These are phyloP conservation scores for Malurus splendens DNA, from an alignment of 2,797 vertebrate species.

Conservation along the genomic window DNA sequence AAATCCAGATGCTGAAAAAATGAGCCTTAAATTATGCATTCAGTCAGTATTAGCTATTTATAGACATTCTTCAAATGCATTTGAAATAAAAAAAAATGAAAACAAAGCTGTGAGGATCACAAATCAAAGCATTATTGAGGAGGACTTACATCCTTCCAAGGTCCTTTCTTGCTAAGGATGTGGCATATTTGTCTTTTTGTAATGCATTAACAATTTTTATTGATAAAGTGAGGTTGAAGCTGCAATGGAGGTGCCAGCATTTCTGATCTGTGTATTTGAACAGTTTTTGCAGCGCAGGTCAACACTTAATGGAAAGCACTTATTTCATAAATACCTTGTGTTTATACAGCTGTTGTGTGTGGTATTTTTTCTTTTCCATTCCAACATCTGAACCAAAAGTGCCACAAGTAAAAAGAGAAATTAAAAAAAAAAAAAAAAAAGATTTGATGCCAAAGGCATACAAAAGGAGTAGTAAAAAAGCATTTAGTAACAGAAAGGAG, in stretches of 20 bases:
- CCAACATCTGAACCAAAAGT: constrained; percentile 20
- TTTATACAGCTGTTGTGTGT: constrained; percentile 51
- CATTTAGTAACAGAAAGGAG: background rate
- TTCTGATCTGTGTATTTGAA: background rate
- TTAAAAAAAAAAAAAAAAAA: background rate
- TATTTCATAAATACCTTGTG: constrained; percentile 14
- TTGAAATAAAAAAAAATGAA: constrained; percentile 15
- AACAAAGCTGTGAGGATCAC: background rate
- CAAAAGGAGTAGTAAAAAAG: background rate
- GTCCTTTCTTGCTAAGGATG: background rate
- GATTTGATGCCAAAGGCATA: background rate
- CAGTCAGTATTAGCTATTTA: constrained; percentile 20
- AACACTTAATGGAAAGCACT: constrained; percentile 20
- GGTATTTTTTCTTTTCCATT: background rate
- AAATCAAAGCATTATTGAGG: background rate
- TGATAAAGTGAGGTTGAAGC: background rate
- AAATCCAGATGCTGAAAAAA: constrained; percentile 34
- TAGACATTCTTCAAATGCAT: constrained; percentile 34
- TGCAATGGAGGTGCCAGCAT: background rate
- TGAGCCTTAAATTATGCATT: constrained; percentile 11
- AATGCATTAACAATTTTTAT: background rate
- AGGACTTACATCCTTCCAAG: constrained; percentile 13
- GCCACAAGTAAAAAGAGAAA: constrained; percentile 35
- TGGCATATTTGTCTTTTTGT: background rate
- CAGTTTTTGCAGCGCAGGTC: background rate